Percentiles rank a stretch among this genome's conserved stretches.
Conservation (phyloP, 2,797 vertebrate species). For the Psittacula echo region DNA sequence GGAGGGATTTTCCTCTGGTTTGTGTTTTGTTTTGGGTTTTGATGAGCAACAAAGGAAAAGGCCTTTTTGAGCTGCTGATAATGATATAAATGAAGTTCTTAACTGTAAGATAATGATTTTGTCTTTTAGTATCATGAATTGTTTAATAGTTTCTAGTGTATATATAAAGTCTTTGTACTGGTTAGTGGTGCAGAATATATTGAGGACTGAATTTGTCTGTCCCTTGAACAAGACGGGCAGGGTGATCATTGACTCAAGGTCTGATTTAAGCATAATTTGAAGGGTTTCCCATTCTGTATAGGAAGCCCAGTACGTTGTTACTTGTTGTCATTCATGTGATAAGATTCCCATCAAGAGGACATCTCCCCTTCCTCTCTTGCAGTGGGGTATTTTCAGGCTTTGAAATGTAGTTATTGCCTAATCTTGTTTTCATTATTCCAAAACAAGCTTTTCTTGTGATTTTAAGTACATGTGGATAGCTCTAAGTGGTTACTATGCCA, state of each 20-base stretch:
- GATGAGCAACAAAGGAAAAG: background rate
- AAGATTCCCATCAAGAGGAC: background rate
- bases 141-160: background rate
- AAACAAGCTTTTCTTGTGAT: background rate
- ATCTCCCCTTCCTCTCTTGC: background rate
- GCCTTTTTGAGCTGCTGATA: background rate
- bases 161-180: background rate
- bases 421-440: background rate
- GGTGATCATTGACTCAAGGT: background rate
- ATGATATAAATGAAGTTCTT: background rate
- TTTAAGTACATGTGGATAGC: background rate
- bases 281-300: background rate
- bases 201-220: background rate
- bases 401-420: background rate
- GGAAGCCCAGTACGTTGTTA: background rate
- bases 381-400: background rate
- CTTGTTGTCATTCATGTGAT: background rate
- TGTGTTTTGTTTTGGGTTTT: background rate
- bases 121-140: background rate
- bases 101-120: background rate
- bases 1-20: background rate
- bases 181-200: background rate
- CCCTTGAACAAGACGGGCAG: background rate
- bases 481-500: background rate
- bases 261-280: background rate